Base-by-base conservation (phyloP, 2,797 vertebrate genomes). In the Lepilemur septentrionalis region DNA sequence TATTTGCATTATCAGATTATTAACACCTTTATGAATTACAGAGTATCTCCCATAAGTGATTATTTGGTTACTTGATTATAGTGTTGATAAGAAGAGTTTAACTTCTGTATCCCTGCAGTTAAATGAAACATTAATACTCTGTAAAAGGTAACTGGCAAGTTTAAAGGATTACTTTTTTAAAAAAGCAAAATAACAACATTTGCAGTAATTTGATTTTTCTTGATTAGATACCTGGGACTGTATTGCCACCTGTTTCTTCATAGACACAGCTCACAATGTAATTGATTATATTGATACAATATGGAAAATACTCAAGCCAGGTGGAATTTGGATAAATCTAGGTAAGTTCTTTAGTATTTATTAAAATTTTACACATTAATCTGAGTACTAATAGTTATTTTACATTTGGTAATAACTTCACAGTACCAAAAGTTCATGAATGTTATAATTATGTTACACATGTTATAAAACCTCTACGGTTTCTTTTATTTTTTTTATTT, bases 291-390 rank as follows among this genome's bases (percentile, higher is more conserved):
- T 99, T 98, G 99, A 99, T 95, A 99, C 99, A 38, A 99, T 99
- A 98, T 99, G 99, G 99, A 99, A 99, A 98, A 99, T 99, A 98
- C 99, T 99, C 30, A 99, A 99, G 95, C 99, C 99, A 79, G 99
- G 99, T 96, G 99, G 99, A 95, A 99, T 99, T 95, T 99, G 99
- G 99, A 99, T 99, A 98, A 99, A 99, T 98, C 98, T 99, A 98
- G 99, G 99, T 99, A 98, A 99, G 99, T 98, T 93, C 35, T 67
- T 94, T 9, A 63, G 23, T 95, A 48, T 86, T 96, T 94, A 73
- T 95, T 85, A 92, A 94, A 46, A 76, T 85, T 76, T 85, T 72
- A 48, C 2, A 67, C 4, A 43, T 93, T 83, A 70, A 89, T 61
- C 43, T 94, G 67, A 89, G 13, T 85, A 79, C 23, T 84, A 89